Conservation (phyloP, 2,888 invertebrate species). For the Lasioglossum malachurum region DNA sequence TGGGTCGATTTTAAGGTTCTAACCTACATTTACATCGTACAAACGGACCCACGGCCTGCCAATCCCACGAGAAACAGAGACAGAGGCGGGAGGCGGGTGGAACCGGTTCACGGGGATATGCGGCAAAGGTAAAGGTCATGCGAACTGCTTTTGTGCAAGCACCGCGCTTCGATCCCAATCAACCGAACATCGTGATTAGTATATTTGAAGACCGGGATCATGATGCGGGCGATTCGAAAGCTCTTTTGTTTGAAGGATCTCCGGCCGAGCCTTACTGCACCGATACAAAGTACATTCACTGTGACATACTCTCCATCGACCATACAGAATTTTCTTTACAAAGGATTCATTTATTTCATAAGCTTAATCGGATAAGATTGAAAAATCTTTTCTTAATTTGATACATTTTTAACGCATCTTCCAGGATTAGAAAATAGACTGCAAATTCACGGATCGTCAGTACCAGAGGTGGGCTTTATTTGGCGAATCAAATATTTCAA, state of each 20-base stretch:
- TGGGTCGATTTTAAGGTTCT: slow-evolving; percentile 75
- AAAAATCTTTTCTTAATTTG: background rate
- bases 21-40: slow-evolving; percentile 70
- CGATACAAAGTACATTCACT: background rate
- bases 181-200: background rate
- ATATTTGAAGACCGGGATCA: background rate
- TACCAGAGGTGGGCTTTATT: too few species aligned
- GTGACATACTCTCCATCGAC: background rate
- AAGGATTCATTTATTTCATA: background rate
- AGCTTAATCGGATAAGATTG: background rate
- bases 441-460: too few species aligned
- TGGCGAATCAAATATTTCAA: too few species aligned
- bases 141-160: slow-evolving; percentile 67
- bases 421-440: too few species aligned
- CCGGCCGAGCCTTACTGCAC: background rate
- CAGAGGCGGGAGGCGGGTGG: slow-evolving; percentile 18
- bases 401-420: background rate
- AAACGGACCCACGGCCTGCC: slow-evolving; percentile 52
- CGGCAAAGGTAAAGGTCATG: slow-evolving; percentile 80
- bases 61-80: slow-evolving; percentile 47
- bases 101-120: slow-evolving; percentile 47
- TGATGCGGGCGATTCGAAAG: background rate
- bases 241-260: background rate
- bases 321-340: background rate
- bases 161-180: background rate